phyloP scores from a whole-genome alignment of 2,888 invertebrate species.

The Noctua janthe region DNA sequence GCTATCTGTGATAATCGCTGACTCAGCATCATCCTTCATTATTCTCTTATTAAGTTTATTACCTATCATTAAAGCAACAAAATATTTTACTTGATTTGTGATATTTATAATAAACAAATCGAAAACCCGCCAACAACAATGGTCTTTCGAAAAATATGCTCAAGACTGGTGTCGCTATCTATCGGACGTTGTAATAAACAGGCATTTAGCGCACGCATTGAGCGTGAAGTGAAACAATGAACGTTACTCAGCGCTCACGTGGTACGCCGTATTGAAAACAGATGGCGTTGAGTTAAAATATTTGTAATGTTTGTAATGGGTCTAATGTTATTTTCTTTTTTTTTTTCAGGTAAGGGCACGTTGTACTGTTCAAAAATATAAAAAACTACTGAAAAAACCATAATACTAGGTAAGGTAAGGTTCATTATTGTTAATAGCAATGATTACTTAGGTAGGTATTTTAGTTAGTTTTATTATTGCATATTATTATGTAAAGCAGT shows the following conservation, averaged over 20 bases:
- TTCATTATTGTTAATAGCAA: neutral
- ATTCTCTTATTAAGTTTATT: neutral
- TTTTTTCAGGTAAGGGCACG: constrained; percentile 66
- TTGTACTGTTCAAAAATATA: neutral
- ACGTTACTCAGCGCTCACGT: constrained; percentile 33
- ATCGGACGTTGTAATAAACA: constrained; percentile 35
- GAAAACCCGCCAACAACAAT: neutral
- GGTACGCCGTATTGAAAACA: constrained; percentile 60
- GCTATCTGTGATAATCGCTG: neutral
- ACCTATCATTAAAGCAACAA: neutral
- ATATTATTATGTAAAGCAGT: constrained; percentile 1
- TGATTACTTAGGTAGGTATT: neutral
- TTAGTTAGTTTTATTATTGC: neutral
- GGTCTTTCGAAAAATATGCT: neutral
- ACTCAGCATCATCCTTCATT: neutral
- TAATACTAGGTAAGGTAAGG: neutral
- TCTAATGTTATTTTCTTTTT: constrained; percentile 39
- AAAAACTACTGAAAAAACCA: neutral
- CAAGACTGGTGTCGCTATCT: constrained; percentile 67
- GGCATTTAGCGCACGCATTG: constrained; percentile 8
- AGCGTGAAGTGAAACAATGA: constrained; percentile 39
- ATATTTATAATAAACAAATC: neutral
- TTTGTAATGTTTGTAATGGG: neutral
- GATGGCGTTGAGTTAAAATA: constrained; percentile 69
- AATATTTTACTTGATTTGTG: neutral